These are phyloP conservation scores for Megatriorchis doriae DNA, from an alignment of 2,113 vertebrate genomes.

Conservation along the genomic window DNA sequence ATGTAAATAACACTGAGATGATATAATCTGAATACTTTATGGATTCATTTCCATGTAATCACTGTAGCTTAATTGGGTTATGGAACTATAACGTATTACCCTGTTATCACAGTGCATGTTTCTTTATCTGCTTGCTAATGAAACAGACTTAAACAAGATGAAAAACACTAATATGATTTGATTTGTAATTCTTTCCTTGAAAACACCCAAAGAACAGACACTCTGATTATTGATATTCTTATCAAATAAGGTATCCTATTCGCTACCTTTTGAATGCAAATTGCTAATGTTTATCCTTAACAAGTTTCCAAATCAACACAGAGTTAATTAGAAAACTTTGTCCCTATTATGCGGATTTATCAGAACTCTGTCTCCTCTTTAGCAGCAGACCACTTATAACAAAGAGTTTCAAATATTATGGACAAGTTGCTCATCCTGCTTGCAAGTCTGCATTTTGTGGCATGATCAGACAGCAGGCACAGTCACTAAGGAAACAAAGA, in stretches of 20 bases:
- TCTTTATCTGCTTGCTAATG: slow-evolving; percentile 8
- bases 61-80: background rate
- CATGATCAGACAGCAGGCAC: background rate
- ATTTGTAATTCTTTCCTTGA: slow-evolving; percentile 24
- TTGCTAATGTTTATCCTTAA: background rate
- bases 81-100: background rate
- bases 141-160: slow-evolving; percentile 20
- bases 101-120: background rate
- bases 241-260: background rate
- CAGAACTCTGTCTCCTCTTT: background rate
- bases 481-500: slow-evolving; percentile 65
- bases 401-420: background rate
- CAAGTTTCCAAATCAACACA: background rate
- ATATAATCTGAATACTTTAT: slow-evolving; percentile 5
- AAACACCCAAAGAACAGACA: background rate
- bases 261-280: background rate
- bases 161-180: slow-evolving; percentile 21
- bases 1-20: background rate
- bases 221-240: background rate
- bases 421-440: background rate
- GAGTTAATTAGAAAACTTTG: background rate
- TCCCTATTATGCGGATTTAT: background rate
- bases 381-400: background rate
- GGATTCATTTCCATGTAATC: slow-evolving; percentile 38
- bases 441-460: background rate